Evolutionary conservation across 2,888 invertebrate species (phyloP).

Genomic region (Electrophaes corylata): DNA sequence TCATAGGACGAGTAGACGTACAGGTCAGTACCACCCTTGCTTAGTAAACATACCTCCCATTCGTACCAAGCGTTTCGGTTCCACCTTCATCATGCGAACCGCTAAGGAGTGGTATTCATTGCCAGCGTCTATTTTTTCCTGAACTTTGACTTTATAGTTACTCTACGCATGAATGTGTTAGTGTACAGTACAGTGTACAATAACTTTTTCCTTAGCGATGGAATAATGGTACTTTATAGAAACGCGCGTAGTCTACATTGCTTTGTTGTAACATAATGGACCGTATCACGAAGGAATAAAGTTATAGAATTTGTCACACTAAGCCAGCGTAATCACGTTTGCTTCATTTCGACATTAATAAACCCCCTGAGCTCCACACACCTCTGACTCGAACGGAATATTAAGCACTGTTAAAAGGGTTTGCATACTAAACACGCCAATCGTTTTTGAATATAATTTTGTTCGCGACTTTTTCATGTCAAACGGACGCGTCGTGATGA

Average conservation of each 20-base stretch:
- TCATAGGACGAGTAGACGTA: no score
- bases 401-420: constrained; percentile 2
- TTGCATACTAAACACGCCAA: background rate
- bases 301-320: background rate
- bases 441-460: background rate
- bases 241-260: background rate
- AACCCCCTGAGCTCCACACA: background rate
- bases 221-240: background rate
- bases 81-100: no score
- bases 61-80: no score
- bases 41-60: no score
- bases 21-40: no score
- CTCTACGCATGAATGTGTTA: no score
- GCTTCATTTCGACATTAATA: background rate
- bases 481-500: no score
- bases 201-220: background rate
- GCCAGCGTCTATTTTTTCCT: no score
- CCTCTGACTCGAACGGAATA: constrained; percentile 7
- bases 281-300: background rate
- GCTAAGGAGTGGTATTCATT: no score
- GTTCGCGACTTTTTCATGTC: no score
- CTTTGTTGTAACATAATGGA: background rate
- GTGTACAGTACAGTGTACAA: no score
- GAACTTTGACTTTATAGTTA: no score
- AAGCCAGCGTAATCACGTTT: constrained; percentile 1